phyloP scores from a whole-genome alignment of 2,797 vertebrate genomes.

The Pelodytes ibericus region DNA sequence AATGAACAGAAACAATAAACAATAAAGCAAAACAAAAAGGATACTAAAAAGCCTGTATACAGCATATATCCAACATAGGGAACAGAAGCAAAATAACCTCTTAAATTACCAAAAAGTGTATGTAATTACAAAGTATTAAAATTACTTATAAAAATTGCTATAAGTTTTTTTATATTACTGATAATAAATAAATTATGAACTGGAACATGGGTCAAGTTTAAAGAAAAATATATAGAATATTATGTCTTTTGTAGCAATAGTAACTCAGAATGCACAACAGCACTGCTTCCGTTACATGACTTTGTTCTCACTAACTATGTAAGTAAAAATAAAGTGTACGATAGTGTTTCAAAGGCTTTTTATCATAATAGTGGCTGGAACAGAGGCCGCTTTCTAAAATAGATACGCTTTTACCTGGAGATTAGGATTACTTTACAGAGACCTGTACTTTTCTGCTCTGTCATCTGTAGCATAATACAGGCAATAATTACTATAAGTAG shows the following conservation, averaged over 20 bases:
- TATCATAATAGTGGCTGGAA: constrained; percentile 18
- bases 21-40: too few species aligned
- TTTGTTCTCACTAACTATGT: constrained; percentile 13
- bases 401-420: constrained; percentile 37
- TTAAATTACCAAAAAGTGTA: too few species aligned
- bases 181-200: not conserved
- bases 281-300: not conserved
- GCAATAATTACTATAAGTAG: constrained; percentile 26
- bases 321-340: constrained; percentile 5
- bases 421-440: constrained; percentile 26
- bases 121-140: too few species aligned
- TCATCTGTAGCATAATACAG: constrained; percentile 18
- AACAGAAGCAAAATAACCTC: too few species aligned
- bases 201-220: not conserved
- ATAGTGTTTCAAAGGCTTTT: constrained; percentile 33
- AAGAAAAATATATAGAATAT: not conserved
- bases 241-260: not conserved
- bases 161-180: not conserved
- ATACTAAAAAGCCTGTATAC: too few species aligned
- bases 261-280: not conserved
- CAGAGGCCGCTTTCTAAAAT: constrained; percentile 18
- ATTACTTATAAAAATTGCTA: too few species aligned
- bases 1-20: too few species aligned
- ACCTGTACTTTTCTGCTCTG: constrained; percentile 6
- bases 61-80: too few species aligned